Conservation (phyloP, 64 coral and sea anemone genomes). For the Stichodactyla mertensii region DNA sequence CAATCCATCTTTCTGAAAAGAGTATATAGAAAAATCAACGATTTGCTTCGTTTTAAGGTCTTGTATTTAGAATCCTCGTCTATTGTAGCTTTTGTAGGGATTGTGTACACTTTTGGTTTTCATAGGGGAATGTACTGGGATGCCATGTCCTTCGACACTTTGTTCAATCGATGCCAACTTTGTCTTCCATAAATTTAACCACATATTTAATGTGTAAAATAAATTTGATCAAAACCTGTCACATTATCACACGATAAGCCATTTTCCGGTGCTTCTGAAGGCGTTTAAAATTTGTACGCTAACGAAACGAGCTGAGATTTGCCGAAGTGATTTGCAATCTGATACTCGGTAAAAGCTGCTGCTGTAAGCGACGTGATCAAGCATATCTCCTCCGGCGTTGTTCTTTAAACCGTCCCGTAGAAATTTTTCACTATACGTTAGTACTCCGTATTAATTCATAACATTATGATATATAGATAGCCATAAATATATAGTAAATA, state of each 20-base stretch:
- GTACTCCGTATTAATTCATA: not conserved
- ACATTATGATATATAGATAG: not conserved
- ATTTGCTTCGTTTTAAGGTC: not conserved
- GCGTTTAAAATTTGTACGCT: not conserved
- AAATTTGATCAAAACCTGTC: not conserved
- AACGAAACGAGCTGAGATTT: not conserved
- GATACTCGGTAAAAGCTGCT: not conserved
- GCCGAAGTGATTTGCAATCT: not conserved
- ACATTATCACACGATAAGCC: not conserved
- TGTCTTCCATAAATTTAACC: not conserved
- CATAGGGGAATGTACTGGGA: not conserved
- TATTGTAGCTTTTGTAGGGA: not conserved
- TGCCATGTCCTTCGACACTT: not conserved
- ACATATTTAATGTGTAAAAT: not conserved
- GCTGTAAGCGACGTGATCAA: not conserved
- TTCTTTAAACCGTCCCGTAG: not conserved
- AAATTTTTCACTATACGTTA: not conserved
- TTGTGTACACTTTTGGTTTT: not conserved
- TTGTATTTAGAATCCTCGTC: not conserved
- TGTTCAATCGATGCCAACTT: not conserved
- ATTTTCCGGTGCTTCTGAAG: not conserved
- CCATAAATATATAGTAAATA: not conserved
- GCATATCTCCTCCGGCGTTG: not conserved
- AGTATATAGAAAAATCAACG: not conserved
- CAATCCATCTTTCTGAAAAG: not conserved